Base-by-base conservation (phyloP, 1,140 invertebrate genomes). In the Nylanderia fulva region DNA sequence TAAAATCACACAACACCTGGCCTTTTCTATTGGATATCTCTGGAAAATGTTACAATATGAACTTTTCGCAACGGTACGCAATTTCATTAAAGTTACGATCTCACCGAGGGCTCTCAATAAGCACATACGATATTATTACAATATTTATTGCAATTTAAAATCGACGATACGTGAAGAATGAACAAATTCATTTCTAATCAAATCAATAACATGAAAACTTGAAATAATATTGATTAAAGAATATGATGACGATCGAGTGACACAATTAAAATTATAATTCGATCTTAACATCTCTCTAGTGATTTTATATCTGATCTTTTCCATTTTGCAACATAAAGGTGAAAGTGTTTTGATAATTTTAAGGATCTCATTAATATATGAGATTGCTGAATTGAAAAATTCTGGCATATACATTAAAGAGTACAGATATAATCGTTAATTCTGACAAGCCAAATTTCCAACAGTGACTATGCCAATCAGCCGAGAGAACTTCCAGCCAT, bases 381-480 rank as follows among this genome's bases (percentile, higher is more conserved):
- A 68, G n/a, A 29, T 1, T 71, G n/a, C 29, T 9, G 13, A 60
- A 45, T 45, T 13, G 15, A 61, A 39, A 39, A 42, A 33, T 76
- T 76, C 0, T 24, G 7, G 4, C 11, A 18, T 48, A 48, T n/a
- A n/a, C n/a, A n/a, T 84, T 27, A 64, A 54, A 27, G 33, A 84
- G n/a, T 54, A 60, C n/a, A 29, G n/a, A 56, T 54, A 56, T 0
- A 48, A 80, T 71, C 27, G 60, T 63, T 72, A 45, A 61, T 68
- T 75, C 45, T 60, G 39, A 56, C 36, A 72, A 33, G n/a, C 61
- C 60, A 76, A 88, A 82, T 88, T 80, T 85, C 52, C 68, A 69
- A 88, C 61, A 74, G 76, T 60, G 27, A 68, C 45, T 58, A 56
- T 83, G 63, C 63, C 84, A 88, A 86, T 90, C 86, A 86, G 29